phyloP scores from a whole-genome alignment of 2,888 invertebrate genomes.

The Acrobasis consociella region DNA sequence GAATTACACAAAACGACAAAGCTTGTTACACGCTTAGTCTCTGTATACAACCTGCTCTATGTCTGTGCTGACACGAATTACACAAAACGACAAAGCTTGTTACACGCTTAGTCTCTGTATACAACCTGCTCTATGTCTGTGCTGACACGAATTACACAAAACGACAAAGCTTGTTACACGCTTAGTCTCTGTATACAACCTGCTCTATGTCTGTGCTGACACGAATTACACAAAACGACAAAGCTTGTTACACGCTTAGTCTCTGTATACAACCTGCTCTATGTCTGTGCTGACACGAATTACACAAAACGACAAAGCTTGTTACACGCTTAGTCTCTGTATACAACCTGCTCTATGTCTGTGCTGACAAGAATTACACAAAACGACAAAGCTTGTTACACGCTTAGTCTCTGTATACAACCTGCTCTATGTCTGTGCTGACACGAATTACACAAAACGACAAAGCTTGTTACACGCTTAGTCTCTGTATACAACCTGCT shows the following conservation, averaged over 20 bases:
- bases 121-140: not conserved
- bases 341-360: not conserved
- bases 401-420: not conserved
- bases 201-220: not conserved
- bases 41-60: not conserved
- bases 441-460: not conserved
- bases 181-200: not conserved
- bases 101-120: not conserved
- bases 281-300: not conserved
- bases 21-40: not conserved
- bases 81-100: not conserved
- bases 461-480: not conserved
- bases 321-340: not conserved
- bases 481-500: not conserved
- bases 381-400: not conserved
- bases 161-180: not conserved
- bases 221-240: not conserved
- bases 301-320: not conserved
- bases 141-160: not conserved
- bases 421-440: not conserved
- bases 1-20: not conserved
- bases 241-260: not conserved
- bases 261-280: not conserved
- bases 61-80: not conserved
- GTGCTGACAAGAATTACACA: not conserved